Conservation (phyloP, 2,113 vertebrate species). For the Manacus vitellinus region DNA sequence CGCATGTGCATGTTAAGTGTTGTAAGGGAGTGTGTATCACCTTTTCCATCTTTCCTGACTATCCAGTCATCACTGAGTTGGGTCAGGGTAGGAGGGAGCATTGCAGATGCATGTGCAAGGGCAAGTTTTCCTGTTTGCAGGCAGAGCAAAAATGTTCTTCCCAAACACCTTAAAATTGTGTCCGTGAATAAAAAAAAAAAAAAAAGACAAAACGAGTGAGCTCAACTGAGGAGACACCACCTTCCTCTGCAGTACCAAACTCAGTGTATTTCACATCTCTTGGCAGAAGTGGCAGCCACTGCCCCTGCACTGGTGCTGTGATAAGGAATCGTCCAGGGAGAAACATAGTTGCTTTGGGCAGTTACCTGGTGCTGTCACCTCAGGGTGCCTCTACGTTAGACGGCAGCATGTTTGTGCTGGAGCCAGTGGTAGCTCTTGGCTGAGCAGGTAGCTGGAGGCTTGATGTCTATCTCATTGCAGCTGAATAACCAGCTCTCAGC, state of each 20-base stretch:
- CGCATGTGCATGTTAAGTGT: not conserved
- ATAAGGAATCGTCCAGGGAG: not conserved
- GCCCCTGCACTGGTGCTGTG: not conserved
- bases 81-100: not conserved
- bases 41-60: not conserved
- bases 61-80: not conserved
- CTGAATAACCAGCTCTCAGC: not conserved
- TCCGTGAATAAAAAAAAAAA: not conserved
- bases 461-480: not conserved
- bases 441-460: not conserved
- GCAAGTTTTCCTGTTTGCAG: not conserved
- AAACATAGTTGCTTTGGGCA: not conserved
- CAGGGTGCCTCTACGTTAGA: not conserved
- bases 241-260: not conserved
- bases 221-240: accelerated
- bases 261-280: not conserved
- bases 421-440: not conserved
- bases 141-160: not conserved
- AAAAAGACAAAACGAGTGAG: not conserved
- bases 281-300: not conserved
- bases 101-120: not conserved
- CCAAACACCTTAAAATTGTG: not conserved
- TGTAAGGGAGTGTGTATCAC: not conserved
- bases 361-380: not conserved
- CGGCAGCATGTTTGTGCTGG: not conserved